Percentiles rank a stretch among this genome's conserved stretches.
Conservation (phyloP, 1,140 invertebrate species). For the silkworm (Bombyx mori) region DNA sequence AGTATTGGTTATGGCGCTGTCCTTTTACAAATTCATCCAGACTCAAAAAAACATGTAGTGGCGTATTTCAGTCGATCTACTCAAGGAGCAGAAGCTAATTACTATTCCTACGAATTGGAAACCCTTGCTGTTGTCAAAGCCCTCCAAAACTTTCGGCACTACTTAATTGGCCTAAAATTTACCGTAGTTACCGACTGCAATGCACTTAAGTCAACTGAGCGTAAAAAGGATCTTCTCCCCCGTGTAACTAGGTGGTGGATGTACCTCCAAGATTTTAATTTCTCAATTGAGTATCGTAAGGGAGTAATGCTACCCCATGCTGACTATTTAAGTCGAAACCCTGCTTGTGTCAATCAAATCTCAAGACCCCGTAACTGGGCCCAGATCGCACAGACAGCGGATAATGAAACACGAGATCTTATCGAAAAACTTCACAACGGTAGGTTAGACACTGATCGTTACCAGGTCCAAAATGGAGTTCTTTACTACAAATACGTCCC, state of each 20-base stretch:
- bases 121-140: slow-evolving; percentile 24
- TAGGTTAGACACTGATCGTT: slow-evolving; percentile 9
- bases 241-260: slow-evolving; percentile 4
- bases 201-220: slow-evolving; percentile 22
- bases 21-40: slow-evolving; percentile 18
- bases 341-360: background rate
- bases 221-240: too few species aligned
- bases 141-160: slow-evolving; percentile 33
- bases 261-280: slow-evolving; percentile 12
- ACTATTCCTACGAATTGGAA: slow-evolving; percentile 37
- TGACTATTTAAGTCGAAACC: slow-evolving; percentile 17
- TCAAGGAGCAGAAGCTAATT: slow-evolving; percentile 24
- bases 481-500: slow-evolving; percentile 1
- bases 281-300: slow-evolving; percentile 8
- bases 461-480: slow-evolving; percentile 2
- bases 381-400: slow-evolving; percentile 11
- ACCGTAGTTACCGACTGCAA: slow-evolving; percentile 49
- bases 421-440: slow-evolving; percentile 5
- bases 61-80: slow-evolving; percentile 29
- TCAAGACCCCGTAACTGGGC: slow-evolving; percentile 12
- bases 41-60: slow-evolving; percentile 23
- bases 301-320: slow-evolving; percentile 10
- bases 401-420: slow-evolving; percentile 9
- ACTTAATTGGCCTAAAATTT: slow-evolving; percentile 39
- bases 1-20: slow-evolving; percentile 28